A percentile compares a stretch with the other conserved stretches of the same genome.
Evolutionary conservation across 1,140 invertebrate genomes (phyloP).

Genomic region (Laupala kohalensis): DNA sequence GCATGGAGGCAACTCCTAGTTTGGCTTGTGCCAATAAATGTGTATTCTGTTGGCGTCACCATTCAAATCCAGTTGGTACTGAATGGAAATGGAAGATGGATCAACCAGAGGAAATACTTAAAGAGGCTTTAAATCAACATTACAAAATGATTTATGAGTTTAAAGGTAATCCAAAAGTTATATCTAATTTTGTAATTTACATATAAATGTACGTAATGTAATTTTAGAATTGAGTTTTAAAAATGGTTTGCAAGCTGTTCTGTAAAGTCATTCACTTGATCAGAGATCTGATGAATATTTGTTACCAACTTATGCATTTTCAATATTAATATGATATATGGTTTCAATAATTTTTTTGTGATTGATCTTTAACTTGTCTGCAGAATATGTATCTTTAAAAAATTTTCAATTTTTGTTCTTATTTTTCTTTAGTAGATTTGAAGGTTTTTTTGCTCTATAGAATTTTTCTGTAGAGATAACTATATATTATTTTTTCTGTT

Average conservation of each 20-base stretch:
- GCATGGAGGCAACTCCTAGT: conserved; percentile 52
- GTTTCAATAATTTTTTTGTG: too few species aligned
- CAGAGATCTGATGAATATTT: background rate
- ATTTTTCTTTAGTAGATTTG: too few species aligned
- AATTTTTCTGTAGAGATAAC: too few species aligned
- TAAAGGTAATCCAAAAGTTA: conserved; percentile 29
- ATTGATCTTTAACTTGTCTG: too few species aligned
- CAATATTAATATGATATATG: too few species aligned
- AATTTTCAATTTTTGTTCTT: too few species aligned
- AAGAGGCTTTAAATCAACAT: conserved; percentile 40
- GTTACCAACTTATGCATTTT: too few species aligned
- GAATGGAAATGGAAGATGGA: conserved; percentile 56
- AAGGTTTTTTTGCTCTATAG: too few species aligned
- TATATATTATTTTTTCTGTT: too few species aligned
- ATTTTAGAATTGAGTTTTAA: background rate
- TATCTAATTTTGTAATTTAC: too few species aligned
- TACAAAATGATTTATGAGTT: conserved; percentile 47
- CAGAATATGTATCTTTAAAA: too few species aligned
- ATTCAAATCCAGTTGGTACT: conserved; percentile 56
- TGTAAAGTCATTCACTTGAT: background rate
- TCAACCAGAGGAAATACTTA: conserved; percentile 37
- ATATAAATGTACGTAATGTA: too few species aligned
- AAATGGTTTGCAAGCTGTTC: background rate
- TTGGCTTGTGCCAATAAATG: conserved; percentile 55
- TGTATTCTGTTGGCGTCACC: conserved; percentile 55